Percentiles rank a stretch among this genome's conserved stretches.
Conservation (phyloP, 1,140 invertebrate genomes). For the Rhagoletis zephyria region DNA sequence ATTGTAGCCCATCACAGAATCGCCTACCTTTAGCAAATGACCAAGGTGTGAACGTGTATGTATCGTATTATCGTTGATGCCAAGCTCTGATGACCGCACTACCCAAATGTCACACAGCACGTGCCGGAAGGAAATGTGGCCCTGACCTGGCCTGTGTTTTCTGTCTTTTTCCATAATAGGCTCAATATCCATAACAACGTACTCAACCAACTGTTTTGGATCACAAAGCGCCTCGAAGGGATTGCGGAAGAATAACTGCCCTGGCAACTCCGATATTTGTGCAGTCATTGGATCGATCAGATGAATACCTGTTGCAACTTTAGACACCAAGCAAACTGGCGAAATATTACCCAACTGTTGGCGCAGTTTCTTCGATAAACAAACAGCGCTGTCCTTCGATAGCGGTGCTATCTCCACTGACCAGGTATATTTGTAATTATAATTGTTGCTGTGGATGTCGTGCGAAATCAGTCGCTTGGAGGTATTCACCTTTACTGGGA, state of each 20-base stretch:
- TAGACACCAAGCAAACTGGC: slow-evolving; percentile 89
- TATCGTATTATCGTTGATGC: slow-evolving; percentile 85
- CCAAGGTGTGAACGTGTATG: slow-evolving; percentile 95
- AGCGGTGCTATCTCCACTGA: slow-evolving; percentile 96
- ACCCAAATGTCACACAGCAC: slow-evolving; percentile 94
- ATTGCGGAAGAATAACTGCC: slow-evolving; percentile 87
- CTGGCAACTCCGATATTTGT: slow-evolving; percentile 91
- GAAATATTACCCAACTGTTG: slow-evolving; percentile 93
- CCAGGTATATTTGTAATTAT: slow-evolving; percentile 96
- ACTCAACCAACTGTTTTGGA: slow-evolving; percentile 93
- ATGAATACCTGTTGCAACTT: slow-evolving; percentile 91
- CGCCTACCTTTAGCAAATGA: slow-evolving; percentile 92
- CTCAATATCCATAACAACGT: slow-evolving; percentile 95
- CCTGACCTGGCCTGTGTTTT: slow-evolving; percentile 88
- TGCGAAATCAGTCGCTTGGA: slow-evolving; percentile 98
- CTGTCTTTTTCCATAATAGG: slow-evolving; percentile 84
- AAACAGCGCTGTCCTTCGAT: slow-evolving; percentile 96
- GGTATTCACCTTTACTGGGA: slow-evolving; percentile 89
- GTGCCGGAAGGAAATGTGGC: slow-evolving; percentile 88
- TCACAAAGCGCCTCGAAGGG: slow-evolving; percentile 91
- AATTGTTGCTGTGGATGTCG: slow-evolving; percentile 96
- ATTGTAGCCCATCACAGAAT: slow-evolving; percentile 94
- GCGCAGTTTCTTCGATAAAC: slow-evolving; percentile 89
- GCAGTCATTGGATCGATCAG: slow-evolving; percentile 94
- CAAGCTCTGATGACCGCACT: slow-evolving; percentile 90